Conservation (phyloP, 2,113 vertebrate genomes). For the Sus scrofa region T2T-Sscrofa CM000817.6:169476001-169476500, state of each 20-base stretch:
- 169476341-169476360: constrained; percentile 36
- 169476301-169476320: background rate
- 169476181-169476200: background rate
- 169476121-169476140: background rate
- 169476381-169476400: constrained; percentile 75
- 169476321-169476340: background rate
- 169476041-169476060: background rate
- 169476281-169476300: background rate
- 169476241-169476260: background rate
- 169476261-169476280: constrained; percentile 14
- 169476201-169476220: background rate
- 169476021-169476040: constrained; percentile 32
- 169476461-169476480: constrained; percentile 52
- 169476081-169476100: constrained; percentile 40
- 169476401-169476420: background rate
- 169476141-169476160: background rate
- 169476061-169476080: constrained; percentile 52
- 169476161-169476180: constrained; percentile 23
- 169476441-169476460: constrained; percentile 47
- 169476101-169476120: background rate
- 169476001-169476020: background rate
- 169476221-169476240: background rate
- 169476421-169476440: constrained; percentile 34
- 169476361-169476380: background rate
- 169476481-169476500: constrained; percentile 59